phyloP scores from a whole-genome alignment of 2,113 vertebrate species.

The Empidonax traillii region DNA sequence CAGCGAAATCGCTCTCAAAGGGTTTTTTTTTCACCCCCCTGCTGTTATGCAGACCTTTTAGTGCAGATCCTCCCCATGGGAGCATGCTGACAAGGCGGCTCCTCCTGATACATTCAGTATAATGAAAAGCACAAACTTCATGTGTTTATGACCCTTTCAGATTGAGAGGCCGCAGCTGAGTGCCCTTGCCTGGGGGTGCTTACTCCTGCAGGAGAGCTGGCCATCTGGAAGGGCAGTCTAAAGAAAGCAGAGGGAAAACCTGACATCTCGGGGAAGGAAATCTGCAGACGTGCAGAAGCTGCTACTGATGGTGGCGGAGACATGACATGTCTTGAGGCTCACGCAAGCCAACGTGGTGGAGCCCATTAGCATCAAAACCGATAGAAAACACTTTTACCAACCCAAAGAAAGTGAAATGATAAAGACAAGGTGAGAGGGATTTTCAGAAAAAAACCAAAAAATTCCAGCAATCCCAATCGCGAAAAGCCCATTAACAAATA shows the following conservation, averaged over 20 bases:
- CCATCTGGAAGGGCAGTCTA: conserved; percentile 1
- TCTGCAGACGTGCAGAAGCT: neutral
- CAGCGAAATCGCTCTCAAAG: neutral
- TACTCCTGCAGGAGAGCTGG: neutral
- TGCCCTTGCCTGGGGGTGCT: neutral
- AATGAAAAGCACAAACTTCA: conserved; percentile 45
- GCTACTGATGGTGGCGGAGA: fast-evolving
- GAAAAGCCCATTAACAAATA: neutral
- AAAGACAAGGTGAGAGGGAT: neutral
- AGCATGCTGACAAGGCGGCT: neutral
- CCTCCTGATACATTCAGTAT: neutral
- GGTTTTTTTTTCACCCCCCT: neutral
- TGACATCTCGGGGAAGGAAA: neutral
- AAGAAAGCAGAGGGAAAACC: neutral
- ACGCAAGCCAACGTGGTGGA: neutral
- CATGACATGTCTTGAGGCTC: neutral
- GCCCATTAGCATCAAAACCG: neutral
- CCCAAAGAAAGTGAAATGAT: neutral
- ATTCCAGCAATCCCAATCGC: neutral
- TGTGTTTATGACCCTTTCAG: conserved; percentile 13
- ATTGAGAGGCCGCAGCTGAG: neutral
- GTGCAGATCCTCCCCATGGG: neutral
- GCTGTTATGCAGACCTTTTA: neutral
- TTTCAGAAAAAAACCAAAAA: neutral
- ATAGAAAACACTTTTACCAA: neutral